A percentile compares a stretch with the other conserved stretches of the same genome.
Evolutionary conservation across 2,888 invertebrate genomes (phyloP).

Genomic region (Cheilosia urbana): DNA sequence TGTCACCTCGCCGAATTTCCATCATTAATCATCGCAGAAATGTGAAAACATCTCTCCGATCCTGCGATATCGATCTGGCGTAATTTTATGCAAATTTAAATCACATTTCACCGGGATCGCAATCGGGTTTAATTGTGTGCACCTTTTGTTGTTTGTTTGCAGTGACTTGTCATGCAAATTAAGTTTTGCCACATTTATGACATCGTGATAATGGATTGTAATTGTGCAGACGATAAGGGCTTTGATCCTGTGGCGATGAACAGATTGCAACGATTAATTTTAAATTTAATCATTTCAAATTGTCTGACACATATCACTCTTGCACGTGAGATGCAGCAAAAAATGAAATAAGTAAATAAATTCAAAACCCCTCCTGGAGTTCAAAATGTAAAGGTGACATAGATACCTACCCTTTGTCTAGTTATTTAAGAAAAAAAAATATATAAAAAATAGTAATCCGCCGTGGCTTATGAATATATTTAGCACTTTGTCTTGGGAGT

Average conservation of each 20-base stretch:
- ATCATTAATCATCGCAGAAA: constrained; percentile 66
- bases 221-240: constrained; percentile 54
- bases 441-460: no score
- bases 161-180: constrained; percentile 74
- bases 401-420: no score
- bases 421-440: no score
- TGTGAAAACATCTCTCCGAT: constrained; percentile 53
- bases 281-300: constrained; percentile 56
- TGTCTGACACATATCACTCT: constrained; percentile 42
- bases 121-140: constrained; percentile 36
- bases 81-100: constrained; percentile 74
- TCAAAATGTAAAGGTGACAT: neutral
- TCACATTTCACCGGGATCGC: constrained; percentile 59
- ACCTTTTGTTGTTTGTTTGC: constrained; percentile 66
- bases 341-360: neutral
- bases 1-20: constrained; percentile 60
- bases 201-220: constrained; percentile 73
- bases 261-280: constrained; percentile 58
- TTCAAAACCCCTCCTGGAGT: neutral
- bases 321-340: neutral
- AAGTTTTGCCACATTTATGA: constrained; percentile 73
- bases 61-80: constrained; percentile 63
- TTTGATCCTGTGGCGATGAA: constrained; percentile 48
- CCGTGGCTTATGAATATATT: no score
- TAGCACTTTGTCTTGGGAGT: no score